Percentiles rank a stretch among this genome's conserved stretches.
These are phyloP conservation scores for Furcifer pardalis DNA, from an alignment of 2,797 vertebrate species.

Conservation along the genomic window DNA sequence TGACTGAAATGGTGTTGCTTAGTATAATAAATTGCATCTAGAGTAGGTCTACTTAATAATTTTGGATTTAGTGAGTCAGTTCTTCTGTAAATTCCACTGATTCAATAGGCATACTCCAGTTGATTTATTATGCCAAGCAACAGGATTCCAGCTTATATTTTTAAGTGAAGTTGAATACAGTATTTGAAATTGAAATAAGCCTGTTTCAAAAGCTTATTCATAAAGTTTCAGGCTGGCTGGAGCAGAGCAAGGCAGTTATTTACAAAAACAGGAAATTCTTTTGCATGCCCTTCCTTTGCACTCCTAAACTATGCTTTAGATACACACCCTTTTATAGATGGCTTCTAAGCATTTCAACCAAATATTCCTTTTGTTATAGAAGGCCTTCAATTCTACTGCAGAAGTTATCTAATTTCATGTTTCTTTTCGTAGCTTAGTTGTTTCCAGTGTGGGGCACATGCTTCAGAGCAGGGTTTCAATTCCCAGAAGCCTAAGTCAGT, in stretches of 20 bases:
- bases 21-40: too few species aligned
- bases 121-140: too few species aligned
- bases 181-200: not conserved
- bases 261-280: conserved; percentile 47
- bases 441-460: too few species aligned
- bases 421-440: not conserved
- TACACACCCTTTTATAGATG: conserved; percentile 31
- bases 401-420: not conserved
- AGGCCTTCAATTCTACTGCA: not conserved
- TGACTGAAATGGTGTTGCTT: too few species aligned
- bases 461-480: too few species aligned
- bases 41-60: too few species aligned
- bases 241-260: not conserved
- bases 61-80: too few species aligned
- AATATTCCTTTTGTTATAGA: conserved; percentile 2
- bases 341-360: conserved; percentile 29
- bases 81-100: too few species aligned
- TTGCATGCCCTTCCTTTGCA: not conserved
- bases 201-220: not conserved
- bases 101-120: too few species aligned
- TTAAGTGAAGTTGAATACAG: not conserved
- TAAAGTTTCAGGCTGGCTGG: not conserved
- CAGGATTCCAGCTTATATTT: too few species aligned
- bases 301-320: conserved; percentile 15
- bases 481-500: too few species aligned